Percentiles rank a stretch among this genome's conserved stretches.
phyloP scores from a whole-genome alignment of 2,797 vertebrate genomes.

The Staurois parvus region DNA sequence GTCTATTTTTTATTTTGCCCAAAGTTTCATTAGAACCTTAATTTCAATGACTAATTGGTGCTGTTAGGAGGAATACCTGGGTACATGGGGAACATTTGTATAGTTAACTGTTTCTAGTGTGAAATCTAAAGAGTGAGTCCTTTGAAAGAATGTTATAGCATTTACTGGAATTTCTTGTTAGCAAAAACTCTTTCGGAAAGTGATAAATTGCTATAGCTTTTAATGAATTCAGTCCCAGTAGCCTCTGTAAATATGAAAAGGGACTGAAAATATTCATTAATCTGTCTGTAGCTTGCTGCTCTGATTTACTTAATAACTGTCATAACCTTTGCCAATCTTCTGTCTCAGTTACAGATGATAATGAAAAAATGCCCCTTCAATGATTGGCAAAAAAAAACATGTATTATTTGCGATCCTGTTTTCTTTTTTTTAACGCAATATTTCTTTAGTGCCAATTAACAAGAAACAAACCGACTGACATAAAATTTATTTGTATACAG shows the following conservation, averaged over 20 bases:
- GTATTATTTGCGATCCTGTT: neutral
- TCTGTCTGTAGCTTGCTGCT: neutral
- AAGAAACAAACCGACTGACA: neutral
- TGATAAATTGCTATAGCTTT: neutral
- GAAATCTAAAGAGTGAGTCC: neutral
- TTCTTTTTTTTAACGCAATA: neutral
- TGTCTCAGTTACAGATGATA: conserved; percentile 2
- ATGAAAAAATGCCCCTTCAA: neutral
- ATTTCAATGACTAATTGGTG: no score
- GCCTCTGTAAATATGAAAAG: neutral
- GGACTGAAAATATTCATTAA: neutral
- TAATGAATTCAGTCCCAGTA: conserved; percentile 6
- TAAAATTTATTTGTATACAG: neutral
- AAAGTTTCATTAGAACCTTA: no score
- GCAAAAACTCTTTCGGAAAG: neutral
- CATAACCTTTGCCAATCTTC: conserved; percentile 11
- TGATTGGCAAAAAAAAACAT: neutral
- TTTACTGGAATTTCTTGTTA: neutral
- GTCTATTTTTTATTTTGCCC: no score
- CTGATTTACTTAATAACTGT: conserved; percentile 15
- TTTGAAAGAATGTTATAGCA: neutral
- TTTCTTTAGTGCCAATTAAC: neutral
- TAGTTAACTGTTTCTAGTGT: no score
- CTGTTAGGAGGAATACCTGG: no score
- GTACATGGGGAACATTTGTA: no score